Conservation (phyloP, 2,113 vertebrate species). For the Phasianus colchicus region DNA sequence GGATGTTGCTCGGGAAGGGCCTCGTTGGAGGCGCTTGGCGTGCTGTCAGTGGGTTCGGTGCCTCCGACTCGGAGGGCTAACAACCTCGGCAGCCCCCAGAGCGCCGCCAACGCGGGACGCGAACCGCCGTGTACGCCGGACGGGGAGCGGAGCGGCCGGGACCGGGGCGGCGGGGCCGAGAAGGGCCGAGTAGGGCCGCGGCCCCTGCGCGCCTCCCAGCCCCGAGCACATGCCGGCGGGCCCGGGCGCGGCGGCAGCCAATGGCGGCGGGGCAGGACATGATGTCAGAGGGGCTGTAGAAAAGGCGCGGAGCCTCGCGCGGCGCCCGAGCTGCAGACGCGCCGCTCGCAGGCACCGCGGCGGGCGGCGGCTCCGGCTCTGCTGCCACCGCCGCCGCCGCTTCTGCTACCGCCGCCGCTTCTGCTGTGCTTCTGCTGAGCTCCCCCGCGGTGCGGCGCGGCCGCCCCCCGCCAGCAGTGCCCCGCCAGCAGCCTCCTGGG, state of each 20-base stretch:
- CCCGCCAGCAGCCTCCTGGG: not conserved
- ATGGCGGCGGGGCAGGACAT: constrained; percentile 86
- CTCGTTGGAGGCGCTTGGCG: not conserved
- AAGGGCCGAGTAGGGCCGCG: too few species aligned
- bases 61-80: rapidly evolving
- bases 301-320: constrained; percentile 93
- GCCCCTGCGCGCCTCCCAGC: too few species aligned
- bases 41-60: too few species aligned
- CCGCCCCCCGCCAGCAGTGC: not conserved
- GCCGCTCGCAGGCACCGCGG: constrained; percentile 76
- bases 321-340: constrained; percentile 85
- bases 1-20: rapidly evolving
- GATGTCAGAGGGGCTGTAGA: constrained; percentile 93
- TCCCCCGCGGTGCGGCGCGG: too few species aligned
- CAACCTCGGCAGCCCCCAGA: not conserved
- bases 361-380: too few species aligned
- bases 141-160: too few species aligned
- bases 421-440: too few species aligned
- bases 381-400: too few species aligned
- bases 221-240: constrained; percentile 75
- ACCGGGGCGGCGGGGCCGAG: too few species aligned
- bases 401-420: too few species aligned
- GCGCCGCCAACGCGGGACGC: not conserved
- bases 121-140: not conserved
- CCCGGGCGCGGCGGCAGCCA: constrained; percentile 83